A percentile compares a stretch with the other conserved stretches of the same genome.
Conservation (phyloP, 2,113 vertebrate genomes). For the Xenopus laevis region DNA sequence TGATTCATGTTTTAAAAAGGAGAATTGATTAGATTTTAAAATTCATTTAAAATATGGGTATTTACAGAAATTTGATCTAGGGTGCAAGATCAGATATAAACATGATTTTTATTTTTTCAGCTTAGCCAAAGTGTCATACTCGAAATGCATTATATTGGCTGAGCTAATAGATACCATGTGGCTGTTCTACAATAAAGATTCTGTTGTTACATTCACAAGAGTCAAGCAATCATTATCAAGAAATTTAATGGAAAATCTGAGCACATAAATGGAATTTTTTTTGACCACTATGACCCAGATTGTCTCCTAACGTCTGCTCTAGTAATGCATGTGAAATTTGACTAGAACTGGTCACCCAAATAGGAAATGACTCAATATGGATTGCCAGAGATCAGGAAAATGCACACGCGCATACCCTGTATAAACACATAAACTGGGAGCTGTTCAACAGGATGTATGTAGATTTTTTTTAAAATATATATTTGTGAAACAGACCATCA, state of each 20-base stretch:
- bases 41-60: slow-evolving; percentile 5
- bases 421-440: too few relatives aligned
- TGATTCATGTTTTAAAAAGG: slow-evolving; percentile 36
- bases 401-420: too few relatives aligned
- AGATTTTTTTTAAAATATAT: too few relatives aligned
- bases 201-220: slow-evolving; percentile 5
- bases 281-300: background rate
- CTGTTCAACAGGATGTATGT: too few relatives aligned
- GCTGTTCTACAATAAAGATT: slow-evolving; percentile 15
- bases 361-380: background rate
- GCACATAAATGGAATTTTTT: slow-evolving; percentile 1
- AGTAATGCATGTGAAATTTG: background rate
- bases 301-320: too few relatives aligned
- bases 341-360: slow-evolving; percentile 1
- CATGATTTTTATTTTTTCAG: slow-evolving; percentile 7
- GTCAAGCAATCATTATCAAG: slow-evolving; percentile 22
- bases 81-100: slow-evolving; percentile 14
- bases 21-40: slow-evolving; percentile 22
- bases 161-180: slow-evolving; percentile 32
- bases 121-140: background rate
- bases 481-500: too few relatives aligned
- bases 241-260: slow-evolving; percentile 12
- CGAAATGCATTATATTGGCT: slow-evolving; percentile 7
- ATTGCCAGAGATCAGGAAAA: too few relatives aligned
- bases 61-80: slow-evolving; percentile 17